Evolutionary conservation across 2,113 vertebrate genomes (phyloP), one percentile per base, ranked within the genome.

Genomic region (Mastomys coucha): DNA sequence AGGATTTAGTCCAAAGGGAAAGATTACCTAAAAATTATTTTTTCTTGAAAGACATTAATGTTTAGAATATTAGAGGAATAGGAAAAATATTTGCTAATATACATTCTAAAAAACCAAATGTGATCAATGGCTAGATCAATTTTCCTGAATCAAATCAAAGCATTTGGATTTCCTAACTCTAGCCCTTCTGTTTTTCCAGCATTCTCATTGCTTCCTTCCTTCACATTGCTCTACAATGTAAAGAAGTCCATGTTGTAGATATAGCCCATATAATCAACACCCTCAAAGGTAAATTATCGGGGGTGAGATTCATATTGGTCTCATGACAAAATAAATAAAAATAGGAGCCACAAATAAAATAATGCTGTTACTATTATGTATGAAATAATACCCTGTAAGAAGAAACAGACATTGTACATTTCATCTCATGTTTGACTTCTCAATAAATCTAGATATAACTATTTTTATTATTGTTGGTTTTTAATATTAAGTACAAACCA

Each of bases 1-100:
- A 49, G 14, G 93, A 91, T 89, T 96, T 77, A 88, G 13, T 70
- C 19, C 51, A 90, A 53, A 70, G 67, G 73, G 36, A 33, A 95
- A 95, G 63, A 93, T 94, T 95, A 89, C 84, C 26, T 82, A 94
- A 91, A 91, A 95, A 80, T 12, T 53, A 28, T 89, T 84, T 96
- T 94, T 97, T 89, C 82, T 89, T 60, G 14, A 91, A 75, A 89
- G 33, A 95, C 0, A 67, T 7, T 77, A 69, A 72, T 26, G 67
- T 73, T 92, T 58, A 91, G 60, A 94, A 84, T 42, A 94, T 82
- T 1, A 39, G 77, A 95, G 39, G 12, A 31, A 12, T 73, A 2
- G 39, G 39, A 49, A 90, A 90, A 60, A 67, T 11, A 89, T 92
- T 51, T 36, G 4, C 1, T 82, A 78, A 89, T 94, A 88, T 72